Evolutionary conservation across 2,888 invertebrate species (phyloP).

Genomic region (Timema cristinae): DNA sequence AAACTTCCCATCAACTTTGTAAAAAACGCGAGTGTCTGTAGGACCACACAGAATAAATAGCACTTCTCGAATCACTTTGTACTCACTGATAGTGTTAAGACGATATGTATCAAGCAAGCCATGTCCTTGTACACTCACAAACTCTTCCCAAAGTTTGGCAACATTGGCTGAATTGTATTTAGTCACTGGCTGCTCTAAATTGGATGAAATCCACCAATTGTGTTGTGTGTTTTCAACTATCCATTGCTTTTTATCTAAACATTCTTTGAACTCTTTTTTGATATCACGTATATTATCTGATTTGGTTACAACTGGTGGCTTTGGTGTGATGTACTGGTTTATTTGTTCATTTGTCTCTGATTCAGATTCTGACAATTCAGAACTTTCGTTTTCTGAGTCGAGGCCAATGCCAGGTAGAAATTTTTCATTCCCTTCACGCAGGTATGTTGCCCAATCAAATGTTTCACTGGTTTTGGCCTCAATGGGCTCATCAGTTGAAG

Average conservation of each 20-base stretch:
- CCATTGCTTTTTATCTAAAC: neutral
- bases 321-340: too few species aligned
- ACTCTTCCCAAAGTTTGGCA: neutral
- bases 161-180: neutral
- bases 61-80: neutral
- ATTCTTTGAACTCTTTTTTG: too few species aligned
- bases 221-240: neutral
- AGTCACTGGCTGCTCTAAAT: neutral
- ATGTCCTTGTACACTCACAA: neutral
- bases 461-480: too few species aligned
- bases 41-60: slow-evolving; percentile 1
- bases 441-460: too few species aligned
- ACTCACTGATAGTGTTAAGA: slow-evolving; percentile 5
- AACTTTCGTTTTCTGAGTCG: too few species aligned
- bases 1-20: neutral
- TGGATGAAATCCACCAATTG: neutral
- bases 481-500: too few species aligned
- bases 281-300: too few species aligned
- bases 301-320: too few species aligned
- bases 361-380: too few species aligned
- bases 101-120: neutral
- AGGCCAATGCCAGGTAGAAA: too few species aligned
- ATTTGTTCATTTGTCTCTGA: too few species aligned
- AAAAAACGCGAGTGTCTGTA: slow-evolving; percentile 1
- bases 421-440: too few species aligned